Conservation (phyloP, 2,113 vertebrate species). For the Petroica traversi region DNA sequence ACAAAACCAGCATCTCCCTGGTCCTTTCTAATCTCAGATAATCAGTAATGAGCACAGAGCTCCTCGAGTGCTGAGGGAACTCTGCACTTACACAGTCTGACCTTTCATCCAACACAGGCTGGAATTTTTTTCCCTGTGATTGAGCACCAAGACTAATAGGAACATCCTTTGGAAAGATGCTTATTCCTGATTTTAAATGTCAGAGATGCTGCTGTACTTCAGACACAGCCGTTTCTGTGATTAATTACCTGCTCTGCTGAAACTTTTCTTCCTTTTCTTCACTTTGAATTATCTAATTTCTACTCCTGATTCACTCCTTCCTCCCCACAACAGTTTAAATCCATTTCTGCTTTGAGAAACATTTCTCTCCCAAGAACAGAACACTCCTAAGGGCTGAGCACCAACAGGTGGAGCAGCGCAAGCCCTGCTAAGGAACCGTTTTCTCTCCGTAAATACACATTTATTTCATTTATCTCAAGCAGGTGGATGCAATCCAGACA, state of each 20-base stretch:
- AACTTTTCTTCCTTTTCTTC: neutral
- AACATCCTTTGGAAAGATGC: neutral
- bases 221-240: neutral
- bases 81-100: neutral
- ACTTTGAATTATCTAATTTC: neutral
- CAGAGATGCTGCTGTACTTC: neutral
- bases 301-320: neutral
- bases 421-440: neutral
- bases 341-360: neutral
- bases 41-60: neutral
- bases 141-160: neutral
- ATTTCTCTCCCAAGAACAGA: neutral
- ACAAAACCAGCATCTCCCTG: neutral
- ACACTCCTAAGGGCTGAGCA: neutral
- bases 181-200: neutral
- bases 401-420: neutral
- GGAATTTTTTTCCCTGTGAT: neutral
- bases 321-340: neutral
- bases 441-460: neutral
- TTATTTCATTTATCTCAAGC: neutral
- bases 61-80: neutral
- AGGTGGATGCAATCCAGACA: constrained; percentile 57
- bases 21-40: neutral
- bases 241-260: neutral
- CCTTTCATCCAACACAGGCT: neutral